Evolutionary conservation across 2,113 vertebrate species (phyloP), one percentile per base, ranked within the genome.

Genomic region (Ciconia boyciana): DNA sequence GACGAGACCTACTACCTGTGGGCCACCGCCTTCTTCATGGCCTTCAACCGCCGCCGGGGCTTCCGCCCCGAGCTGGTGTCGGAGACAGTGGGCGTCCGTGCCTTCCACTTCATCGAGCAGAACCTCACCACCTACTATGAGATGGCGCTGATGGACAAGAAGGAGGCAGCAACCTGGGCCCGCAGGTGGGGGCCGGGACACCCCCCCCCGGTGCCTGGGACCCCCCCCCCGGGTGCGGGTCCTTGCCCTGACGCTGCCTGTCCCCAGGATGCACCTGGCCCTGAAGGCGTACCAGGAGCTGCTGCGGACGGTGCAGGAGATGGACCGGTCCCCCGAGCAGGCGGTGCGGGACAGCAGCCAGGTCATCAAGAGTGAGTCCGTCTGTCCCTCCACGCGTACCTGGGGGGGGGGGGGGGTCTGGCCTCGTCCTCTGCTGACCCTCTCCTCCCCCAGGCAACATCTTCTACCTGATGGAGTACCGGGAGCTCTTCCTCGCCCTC

Each of bases 381-480:
- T 18, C 18, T 1, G 3, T 44, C 80, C 90, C 8, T 39, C 21
- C 1, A 0, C 12, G 43, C 1, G 0, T 5, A 17, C 51, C 13
- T 4, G n/a, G n/a, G n/a, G 19, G 7, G 8, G 0, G 9, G 3
- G 16, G 4, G 16, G 39, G 39, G 39, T 54, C 49, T 6, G 17
- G 9, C 3, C 26, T 41, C n/a, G 3, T 4, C 15, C 6, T 16
- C 2, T 1, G 1, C 72, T 16, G 28, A 44, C 7, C n/a, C 11
- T 8, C 6, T 29, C 15, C 11, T 72, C 36, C 24, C 24, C 18
- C 61, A 99, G 99, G 99, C 95, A 99, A 99, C 93, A 99, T 99
- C 88, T 99, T 99, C 97, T 99, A 99, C 94, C n/a, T 99, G 96
- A 99, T 99, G 99, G 99, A 99, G 68, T 99, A 99, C 96, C 98